Evolutionary conservation across 2,113 vertebrate species (phyloP), one percentile per base, ranked within the genome.

Genomic region (Barnardius zonarius): DNA sequence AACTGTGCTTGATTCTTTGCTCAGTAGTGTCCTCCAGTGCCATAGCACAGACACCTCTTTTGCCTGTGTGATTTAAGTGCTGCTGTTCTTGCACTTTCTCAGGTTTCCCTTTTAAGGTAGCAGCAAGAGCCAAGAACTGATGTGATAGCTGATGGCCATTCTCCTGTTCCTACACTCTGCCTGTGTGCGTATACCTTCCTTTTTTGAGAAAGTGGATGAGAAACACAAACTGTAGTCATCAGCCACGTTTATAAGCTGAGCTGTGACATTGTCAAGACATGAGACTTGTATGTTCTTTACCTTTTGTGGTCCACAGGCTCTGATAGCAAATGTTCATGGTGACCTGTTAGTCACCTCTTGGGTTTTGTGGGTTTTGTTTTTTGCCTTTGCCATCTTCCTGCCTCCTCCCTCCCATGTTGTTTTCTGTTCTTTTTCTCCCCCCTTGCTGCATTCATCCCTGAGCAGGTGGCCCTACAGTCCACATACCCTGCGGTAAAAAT

Each of bases 51-150:
- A 5, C 11, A 0, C 39, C 74, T 91, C 66, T 43, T 75, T 68
- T 48, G 66, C 66, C 33, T 14, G 30, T 11, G 64, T 2, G 2
- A 85, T 68, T 52, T 14, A 61, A 62, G 43, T 64, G 72, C 79
- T 88, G 79, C 85, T 75, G 19, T 57, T 95, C n/a, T 84, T 67
- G 43, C 11, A 18, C 44, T 86, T 93, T 77, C 87, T 94, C 73
- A 76, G n/a, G 4, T 73, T 92, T 96, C 57, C 66, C 39, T 79
- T 93, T 88, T 67, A 84, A 46, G 49, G 77, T 62, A 54, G 62
- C 28, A 80, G 57, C 20, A 76, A 51, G 39, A 69, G 27, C 59
- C 75, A 83, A 68, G 30, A 93, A 43, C 31, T 69, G 55, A 59
- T 59, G 55, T 59, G 55, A 59, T 59, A 54, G 33, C 69, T 78